phyloP scores from a whole-genome alignment of 2,888 invertebrate species.

The Stomorhina lunata region DNA sequence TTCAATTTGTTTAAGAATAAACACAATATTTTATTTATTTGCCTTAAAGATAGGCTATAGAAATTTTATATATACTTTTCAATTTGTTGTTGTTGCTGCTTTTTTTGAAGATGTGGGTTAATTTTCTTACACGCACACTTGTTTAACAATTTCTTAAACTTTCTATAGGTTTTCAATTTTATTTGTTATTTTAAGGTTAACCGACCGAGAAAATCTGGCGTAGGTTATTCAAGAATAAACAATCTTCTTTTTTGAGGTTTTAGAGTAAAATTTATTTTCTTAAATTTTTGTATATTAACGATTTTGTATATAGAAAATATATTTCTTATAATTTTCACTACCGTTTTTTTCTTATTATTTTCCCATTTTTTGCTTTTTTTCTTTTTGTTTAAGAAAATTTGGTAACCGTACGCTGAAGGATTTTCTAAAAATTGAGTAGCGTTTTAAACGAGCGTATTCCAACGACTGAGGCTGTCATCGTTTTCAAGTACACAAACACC shows the following conservation, averaged over 20 bases:
- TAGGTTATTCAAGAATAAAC: background rate
- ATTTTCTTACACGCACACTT: background rate
- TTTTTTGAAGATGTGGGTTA: background rate
- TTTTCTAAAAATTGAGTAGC: conserved; percentile 66
- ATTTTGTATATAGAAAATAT: background rate
- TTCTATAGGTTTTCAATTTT: background rate
- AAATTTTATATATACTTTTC: background rate
- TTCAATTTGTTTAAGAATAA: background rate
- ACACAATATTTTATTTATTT: conserved; percentile 12
- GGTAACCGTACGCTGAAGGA: conserved; percentile 29
- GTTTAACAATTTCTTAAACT: background rate
- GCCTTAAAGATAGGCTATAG: conserved; percentile 28
- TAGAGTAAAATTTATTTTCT: background rate
- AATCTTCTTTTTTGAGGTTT: background rate
- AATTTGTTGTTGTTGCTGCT: background rate
- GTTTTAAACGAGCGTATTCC: conserved; percentile 76
- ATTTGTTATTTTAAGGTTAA: background rate
- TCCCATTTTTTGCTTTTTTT: background rate
- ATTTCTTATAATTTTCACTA: conserved; percentile 17
- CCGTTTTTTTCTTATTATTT: conserved; percentile 3
- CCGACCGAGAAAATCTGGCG: conserved; percentile 36
- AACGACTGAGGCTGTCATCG: conserved; percentile 74
- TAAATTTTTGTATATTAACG: background rate
- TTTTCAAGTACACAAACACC: conserved; percentile 57
- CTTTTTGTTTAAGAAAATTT: background rate